Base-by-base conservation (phyloP, 1,140 invertebrate genomes). In the Dendroctonus valens region DNA sequence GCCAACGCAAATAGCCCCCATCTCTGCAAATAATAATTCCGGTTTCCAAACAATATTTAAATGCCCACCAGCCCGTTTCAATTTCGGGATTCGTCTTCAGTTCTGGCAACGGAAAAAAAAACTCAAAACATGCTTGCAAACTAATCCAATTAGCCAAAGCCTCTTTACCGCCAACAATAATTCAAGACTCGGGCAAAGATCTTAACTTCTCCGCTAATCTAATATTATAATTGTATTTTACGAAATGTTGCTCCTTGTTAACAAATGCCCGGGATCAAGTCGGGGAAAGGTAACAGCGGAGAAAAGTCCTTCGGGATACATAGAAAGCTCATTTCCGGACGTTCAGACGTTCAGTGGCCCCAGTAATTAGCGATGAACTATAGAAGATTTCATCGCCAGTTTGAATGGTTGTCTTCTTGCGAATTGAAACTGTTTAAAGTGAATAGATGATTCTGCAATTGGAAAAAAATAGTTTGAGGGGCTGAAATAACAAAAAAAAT, bases 141-240 rank as follows among this genome's bases (percentile, higher is more conserved):
- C 55, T 63, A 63, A 63, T 63, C 42, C 51, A 55, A 15, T 63
- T 55, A 46, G 12, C 14, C 15, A 12, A 37, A 54, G 52, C 52
- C 48, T 63, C 55, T 26, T 42, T 67, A 12, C 49, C 44, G 8
- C 37, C 42, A 51, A 59, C 9, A 60, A 61, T 61, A 55, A 61
- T 53, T 53, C 46, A 41, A 48, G 26, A 48, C 8, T 7, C 37
- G n/a, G 37, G 38, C 37, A 9, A 65, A 51, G 39, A 57, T 66
- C 64, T 66, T 66, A 66, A 54, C 65, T 46, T 53, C 67, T 71
- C 59, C 64, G 58, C 71, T 75, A 76, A 77, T 77, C 74, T 77
- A 76, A 77, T 77, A 76, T 77, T 76, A 75, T 76, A 77, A 76
- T 77, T 77, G 75, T 77, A 75, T 76, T 75, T 74, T 67, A 65